phyloP scores from a whole-genome alignment of 2,797 vertebrate genomes.

The Clarias platycephalus region DNA sequence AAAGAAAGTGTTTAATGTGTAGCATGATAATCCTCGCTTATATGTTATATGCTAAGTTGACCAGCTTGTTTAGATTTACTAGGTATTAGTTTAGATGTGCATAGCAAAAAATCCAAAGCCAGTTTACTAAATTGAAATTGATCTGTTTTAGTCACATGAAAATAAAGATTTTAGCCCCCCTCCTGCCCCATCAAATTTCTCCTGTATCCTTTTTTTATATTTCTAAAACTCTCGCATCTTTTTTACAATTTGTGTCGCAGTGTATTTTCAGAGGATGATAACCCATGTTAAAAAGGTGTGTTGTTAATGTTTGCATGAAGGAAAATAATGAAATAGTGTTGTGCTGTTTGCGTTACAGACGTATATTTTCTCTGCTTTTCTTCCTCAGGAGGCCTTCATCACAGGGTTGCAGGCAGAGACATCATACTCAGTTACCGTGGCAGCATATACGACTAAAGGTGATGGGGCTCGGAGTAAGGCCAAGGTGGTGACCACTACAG shows the following conservation, averaged over 20 bases:
- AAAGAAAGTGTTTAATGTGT: not conserved
- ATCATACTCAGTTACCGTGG: slow-evolving; percentile 89
- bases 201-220: not conserved
- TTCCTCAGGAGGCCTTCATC: slow-evolving; percentile 84
- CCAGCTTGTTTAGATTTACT: not conserved
- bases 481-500: slow-evolving; percentile 87
- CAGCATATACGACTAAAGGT: slow-evolving; percentile 92
- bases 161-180: no score
- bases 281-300: not conserved
- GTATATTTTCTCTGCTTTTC: slow-evolving; percentile 32
- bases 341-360: not conserved
- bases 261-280: not conserved
- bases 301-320: slow-evolving; percentile 9
- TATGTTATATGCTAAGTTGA: not conserved
- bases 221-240: not conserved
- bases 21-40: not conserved
- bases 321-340: not conserved
- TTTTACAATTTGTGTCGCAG: not conserved
- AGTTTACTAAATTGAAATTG: not conserved
- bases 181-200: not conserved
- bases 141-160: not conserved
- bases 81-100: not conserved
- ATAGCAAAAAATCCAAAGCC: not conserved
- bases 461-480: slow-evolving; percentile 93
- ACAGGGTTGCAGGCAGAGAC: slow-evolving; percentile 89